Base-by-base conservation (phyloP, 2,888 invertebrate genomes). In the Macrophya alboannulata region DNA sequence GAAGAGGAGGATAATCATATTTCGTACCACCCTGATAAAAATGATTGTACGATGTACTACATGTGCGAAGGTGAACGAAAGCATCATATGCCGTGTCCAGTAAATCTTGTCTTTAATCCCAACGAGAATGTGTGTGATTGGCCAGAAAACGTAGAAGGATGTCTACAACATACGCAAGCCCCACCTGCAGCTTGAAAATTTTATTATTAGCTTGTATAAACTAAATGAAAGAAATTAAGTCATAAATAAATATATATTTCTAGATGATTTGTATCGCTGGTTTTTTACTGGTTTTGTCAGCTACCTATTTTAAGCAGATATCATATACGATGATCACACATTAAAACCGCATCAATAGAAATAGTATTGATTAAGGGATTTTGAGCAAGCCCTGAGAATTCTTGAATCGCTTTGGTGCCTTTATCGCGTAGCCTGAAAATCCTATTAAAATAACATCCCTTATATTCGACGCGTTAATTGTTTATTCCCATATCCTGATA, bases 21-120 rank as follows among this genome's bases (percentile, higher is more conserved):
- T 87, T 98, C 98, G 86, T 99, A 98, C 94, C 98, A 98, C 92
- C 95, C 96, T 1, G 98, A 99, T 94, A 97, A 97, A 93, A 96
- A 96, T 43, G 98, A 98, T 93, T 99, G 98, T 93, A 98, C 98
- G 85, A 97, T 97, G 95, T 99, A 98, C 94, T 98, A 97, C 95
- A 98, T 98, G 98, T 99, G 98, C 92, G 98, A 98, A 94, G 98
- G 98, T 51, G 98, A 98, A 92, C 95, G 98, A 84, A 98, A 98
- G 92, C 98, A 98, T 92, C 98, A 98, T 94, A 98, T 98, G 98
- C 98, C 98, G 74, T 99, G 98, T 92, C 98, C 98, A 9, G 96
- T 96, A 82, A 98, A 98, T 94, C 95, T 99, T 86, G 98, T 98
- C 17, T 99, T 98, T 94, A 98, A 99, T 93, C 96, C 96, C 65